phyloP scores from a whole-genome alignment of 2,113 vertebrate species.

The Sebastes schlegelii region DNA sequence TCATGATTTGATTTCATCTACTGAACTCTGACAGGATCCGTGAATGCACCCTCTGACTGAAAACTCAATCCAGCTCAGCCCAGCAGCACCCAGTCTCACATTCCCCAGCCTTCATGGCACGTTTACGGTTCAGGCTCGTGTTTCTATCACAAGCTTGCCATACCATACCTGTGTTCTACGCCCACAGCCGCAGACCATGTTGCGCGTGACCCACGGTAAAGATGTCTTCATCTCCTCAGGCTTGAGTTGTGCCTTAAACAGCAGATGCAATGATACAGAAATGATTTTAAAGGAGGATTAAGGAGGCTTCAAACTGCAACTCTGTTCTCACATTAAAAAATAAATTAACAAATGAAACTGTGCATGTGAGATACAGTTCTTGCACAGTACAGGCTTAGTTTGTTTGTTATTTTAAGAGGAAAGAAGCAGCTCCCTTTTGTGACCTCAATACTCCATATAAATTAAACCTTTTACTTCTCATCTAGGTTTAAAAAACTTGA shows the following conservation, averaged over 20 bases:
- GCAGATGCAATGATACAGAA: neutral
- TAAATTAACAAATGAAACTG: neutral
- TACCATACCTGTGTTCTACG: constrained; percentile 72
- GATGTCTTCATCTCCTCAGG: constrained; percentile 47
- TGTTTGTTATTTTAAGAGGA: neutral
- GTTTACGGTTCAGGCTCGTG: constrained; percentile 71
- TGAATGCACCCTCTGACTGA: constrained; percentile 48
- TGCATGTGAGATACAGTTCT: neutral
- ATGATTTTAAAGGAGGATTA: constrained; percentile 13
- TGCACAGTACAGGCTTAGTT: neutral
- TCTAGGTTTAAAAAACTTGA: no score
- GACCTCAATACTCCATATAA: neutral
- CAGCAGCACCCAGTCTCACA: constrained; percentile 51
- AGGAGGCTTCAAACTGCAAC: neutral
- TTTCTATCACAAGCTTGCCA: constrained; percentile 74
- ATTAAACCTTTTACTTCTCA: neutral
- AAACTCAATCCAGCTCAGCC: constrained; percentile 57
- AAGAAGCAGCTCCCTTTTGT: neutral
- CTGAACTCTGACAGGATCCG: constrained; percentile 42
- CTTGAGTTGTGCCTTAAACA: constrained; percentile 30
- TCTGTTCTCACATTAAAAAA: neutral
- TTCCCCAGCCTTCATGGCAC: constrained; percentile 71
- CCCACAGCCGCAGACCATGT: constrained; percentile 43
- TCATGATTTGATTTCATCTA: constrained; percentile 50
- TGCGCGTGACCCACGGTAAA: constrained; percentile 48